These are phyloP conservation scores for Cephalopachus bancanus DNA, from an alignment of 2,797 vertebrate species.

Conservation along the genomic window DNA sequence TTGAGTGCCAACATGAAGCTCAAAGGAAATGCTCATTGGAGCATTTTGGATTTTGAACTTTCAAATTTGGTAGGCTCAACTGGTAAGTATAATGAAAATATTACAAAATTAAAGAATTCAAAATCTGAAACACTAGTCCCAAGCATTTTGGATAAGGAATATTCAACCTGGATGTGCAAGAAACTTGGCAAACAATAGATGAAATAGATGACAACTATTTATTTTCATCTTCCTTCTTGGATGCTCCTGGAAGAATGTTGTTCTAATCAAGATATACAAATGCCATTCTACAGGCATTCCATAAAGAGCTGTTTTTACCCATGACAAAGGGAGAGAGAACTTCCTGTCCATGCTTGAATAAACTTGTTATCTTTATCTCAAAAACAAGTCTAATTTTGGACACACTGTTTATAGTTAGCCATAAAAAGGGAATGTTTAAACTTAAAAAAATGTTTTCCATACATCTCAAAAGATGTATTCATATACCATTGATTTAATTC, in stretches of 20 bases:
- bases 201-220: not conserved
- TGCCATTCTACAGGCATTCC: not conserved
- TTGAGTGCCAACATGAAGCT: too few relatives aligned
- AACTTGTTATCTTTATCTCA: slow-evolving; percentile 15
- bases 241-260: not conserved
- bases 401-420: not conserved
- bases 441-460: not conserved
- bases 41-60: too few relatives aligned
- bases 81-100: too few relatives aligned
- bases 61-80: too few relatives aligned
- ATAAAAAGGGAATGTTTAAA: slow-evolving; percentile 29
- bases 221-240: not conserved
- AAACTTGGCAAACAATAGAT: not conserved
- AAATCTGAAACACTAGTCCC: too few relatives aligned
- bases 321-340: not conserved
- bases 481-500: not conserved
- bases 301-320: not conserved
- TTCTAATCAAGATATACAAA: not conserved
- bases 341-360: not conserved
- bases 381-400: slow-evolving; percentile 30
- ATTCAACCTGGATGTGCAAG: not conserved
- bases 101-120: too few relatives aligned
- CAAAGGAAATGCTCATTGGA: too few relatives aligned
- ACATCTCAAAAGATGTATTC: not conserved
- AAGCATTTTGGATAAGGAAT: not conserved